Conservation (phyloP, 2,888 invertebrate species). For the Periphyllus acericola region DNA sequence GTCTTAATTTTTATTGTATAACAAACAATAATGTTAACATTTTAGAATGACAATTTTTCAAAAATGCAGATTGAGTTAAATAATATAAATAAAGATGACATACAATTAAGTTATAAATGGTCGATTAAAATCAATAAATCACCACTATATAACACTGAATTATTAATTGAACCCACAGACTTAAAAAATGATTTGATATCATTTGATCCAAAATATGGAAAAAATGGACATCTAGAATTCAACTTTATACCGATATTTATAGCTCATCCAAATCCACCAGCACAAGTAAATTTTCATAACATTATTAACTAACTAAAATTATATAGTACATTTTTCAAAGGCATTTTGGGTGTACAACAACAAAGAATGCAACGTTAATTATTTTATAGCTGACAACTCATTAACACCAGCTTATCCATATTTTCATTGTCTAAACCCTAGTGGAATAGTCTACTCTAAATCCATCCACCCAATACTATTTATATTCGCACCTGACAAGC, state of each 20-base stretch:
- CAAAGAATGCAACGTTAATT: neutral
- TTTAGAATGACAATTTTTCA: conserved; percentile 34
- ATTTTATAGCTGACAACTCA: conserved; percentile 46
- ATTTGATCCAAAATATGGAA: conserved; percentile 40
- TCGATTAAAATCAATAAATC: neutral
- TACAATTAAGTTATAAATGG: conserved; percentile 31
- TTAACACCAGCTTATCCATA: conserved; percentile 41
- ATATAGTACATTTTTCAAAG: conserved; percentile 7
- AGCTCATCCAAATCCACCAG: conserved; percentile 54
- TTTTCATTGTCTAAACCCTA: conserved; percentile 45
- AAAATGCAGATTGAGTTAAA: conserved; percentile 30
- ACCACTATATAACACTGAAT: neutral
- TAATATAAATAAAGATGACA: neutral
- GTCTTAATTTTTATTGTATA: neutral
- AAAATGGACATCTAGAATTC: conserved; percentile 36
- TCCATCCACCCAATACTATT: conserved; percentile 42
- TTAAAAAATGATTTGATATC: conserved; percentile 30
- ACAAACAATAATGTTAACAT: neutral
- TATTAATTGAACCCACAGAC: neutral
- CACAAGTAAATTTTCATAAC: conserved; percentile 17
- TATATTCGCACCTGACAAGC: conserved; percentile 35
- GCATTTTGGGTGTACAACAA: conserved; percentile 54
- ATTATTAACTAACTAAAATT: neutral
- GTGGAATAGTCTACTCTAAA: conserved; percentile 26
- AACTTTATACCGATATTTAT: conserved; percentile 46